Evolutionary conservation across 2,113 vertebrate genomes (phyloP).

Genomic region (Neoarius graeffei): DNA sequence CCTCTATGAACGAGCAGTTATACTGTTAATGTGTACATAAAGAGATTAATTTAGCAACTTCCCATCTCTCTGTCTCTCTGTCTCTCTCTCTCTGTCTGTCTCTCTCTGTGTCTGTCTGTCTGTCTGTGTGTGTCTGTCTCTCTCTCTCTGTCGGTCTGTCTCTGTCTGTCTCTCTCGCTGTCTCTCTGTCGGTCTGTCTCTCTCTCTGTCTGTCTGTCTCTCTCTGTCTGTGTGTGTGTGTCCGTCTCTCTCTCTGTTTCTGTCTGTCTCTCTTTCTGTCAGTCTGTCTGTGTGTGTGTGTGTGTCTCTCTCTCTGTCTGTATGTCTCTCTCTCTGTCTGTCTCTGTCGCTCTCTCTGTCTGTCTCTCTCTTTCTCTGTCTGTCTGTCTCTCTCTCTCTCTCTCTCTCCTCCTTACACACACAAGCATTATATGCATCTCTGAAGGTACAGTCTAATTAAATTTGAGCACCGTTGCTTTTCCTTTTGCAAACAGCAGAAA

Average conservation of each 20-base stretch:
- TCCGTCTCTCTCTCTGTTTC: too few species aligned
- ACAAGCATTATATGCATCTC: constrained; percentile 12
- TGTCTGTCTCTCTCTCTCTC: constrained; percentile 18
- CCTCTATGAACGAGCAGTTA: neutral
- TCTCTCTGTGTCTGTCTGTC: neutral
- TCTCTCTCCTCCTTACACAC: neutral
- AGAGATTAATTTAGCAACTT: neutral
- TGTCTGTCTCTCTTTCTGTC: too few species aligned
- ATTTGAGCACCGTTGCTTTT: constrained; percentile 65
- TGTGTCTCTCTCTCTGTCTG: too few species aligned
- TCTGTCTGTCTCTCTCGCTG: constrained; percentile 25
- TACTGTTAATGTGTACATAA: constrained; percentile 11
- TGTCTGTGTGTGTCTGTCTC: constrained; percentile 10
- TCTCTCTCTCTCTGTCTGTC: constrained; percentile 23
- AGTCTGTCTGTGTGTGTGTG: too few species aligned
- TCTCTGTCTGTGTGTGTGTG: neutral
- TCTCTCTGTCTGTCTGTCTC: neutral
- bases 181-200: constrained; percentile 23
- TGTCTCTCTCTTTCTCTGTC: too few species aligned
- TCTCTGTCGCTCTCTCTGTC: too few species aligned
- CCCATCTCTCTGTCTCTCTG: neutral
- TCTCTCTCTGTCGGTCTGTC: neutral
- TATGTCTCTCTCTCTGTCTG: too few species aligned
- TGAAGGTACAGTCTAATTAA: constrained; percentile 60
- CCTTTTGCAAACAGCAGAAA: constrained; percentile 58